phyloP scores from a whole-genome alignment of 1,140 invertebrate genomes.

The Scaptodrosophila lebanonensis region DNA sequence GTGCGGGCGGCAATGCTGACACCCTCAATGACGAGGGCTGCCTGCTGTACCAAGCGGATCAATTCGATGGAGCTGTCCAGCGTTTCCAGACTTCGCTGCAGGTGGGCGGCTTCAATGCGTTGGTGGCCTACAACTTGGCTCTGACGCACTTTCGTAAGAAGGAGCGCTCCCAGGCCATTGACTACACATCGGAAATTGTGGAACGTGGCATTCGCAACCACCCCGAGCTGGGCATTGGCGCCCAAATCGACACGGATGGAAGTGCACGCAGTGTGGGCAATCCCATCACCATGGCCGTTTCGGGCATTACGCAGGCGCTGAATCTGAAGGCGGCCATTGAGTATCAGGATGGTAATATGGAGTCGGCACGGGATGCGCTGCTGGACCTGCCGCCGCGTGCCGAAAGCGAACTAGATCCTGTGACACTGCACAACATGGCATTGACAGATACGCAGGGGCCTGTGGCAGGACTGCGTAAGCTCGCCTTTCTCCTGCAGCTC shows the following conservation, averaged over 20 bases:
- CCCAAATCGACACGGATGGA: slow-evolving; percentile 94
- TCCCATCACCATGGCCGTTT: slow-evolving; percentile 96
- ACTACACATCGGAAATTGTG: slow-evolving; percentile 94
- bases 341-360: slow-evolving; percentile 96
- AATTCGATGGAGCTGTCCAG: slow-evolving; percentile 93
- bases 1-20: slow-evolving; percentile 91
- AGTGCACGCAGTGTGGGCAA: slow-evolving; percentile 92
- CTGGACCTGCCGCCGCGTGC: slow-evolving; percentile 98
- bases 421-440: slow-evolving; percentile 98
- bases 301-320: slow-evolving; percentile 97
- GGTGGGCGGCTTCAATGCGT: slow-evolving; percentile 91
- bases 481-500: slow-evolving; percentile 97
- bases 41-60: slow-evolving; percentile 89
- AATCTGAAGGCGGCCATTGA: slow-evolving; percentile 99
- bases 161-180: slow-evolving; percentile 93
- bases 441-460: slow-evolving; percentile 93
- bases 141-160: slow-evolving; percentile 96
- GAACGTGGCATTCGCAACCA: slow-evolving; percentile 97
- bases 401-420: slow-evolving; percentile 98
- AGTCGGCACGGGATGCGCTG: slow-evolving; percentile 91
- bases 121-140: slow-evolving; percentile 97
- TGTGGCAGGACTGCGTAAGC: slow-evolving; percentile 95
- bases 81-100: slow-evolving; percentile 95
- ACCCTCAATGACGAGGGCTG: slow-evolving; percentile 98
- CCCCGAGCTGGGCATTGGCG: slow-evolving; percentile 97